These are phyloP conservation scores for Gadopsis bispinosus DNA, from an alignment of 2,797 vertebrate genomes.

Conservation along the genomic window DNA sequence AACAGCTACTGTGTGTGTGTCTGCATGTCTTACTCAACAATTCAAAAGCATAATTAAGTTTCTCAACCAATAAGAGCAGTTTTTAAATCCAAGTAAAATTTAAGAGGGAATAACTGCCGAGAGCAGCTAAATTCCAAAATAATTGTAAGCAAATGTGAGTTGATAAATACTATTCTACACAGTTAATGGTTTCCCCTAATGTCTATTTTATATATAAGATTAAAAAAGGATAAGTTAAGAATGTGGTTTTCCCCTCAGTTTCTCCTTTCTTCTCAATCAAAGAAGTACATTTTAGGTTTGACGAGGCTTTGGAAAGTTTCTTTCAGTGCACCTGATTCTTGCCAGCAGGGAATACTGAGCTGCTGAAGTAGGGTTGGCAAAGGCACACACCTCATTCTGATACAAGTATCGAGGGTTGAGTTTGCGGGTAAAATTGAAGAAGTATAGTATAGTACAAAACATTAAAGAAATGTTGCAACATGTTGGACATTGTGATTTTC, in stretches of 20 bases:
- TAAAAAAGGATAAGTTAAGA: slow-evolving; percentile 32
- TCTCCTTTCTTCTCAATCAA: slow-evolving; percentile 34
- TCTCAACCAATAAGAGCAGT: slow-evolving; percentile 38
- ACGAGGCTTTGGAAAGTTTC: slow-evolving; percentile 48
- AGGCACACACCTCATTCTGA: slow-evolving; percentile 23
- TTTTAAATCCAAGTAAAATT: slow-evolving; percentile 47
- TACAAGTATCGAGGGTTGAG: slow-evolving; percentile 10
- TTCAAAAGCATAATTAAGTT: slow-evolving; percentile 37
- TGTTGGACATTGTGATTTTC: slow-evolving; percentile 13
- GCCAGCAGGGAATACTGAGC: slow-evolving; percentile 31
- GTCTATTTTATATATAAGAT: slow-evolving; percentile 40
- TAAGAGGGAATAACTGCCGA: slow-evolving; percentile 38
- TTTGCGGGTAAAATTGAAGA: background rate
- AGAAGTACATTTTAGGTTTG: slow-evolving; percentile 34
- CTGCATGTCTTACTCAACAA: slow-evolving; percentile 9
- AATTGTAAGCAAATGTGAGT: slow-evolving; percentile 65
- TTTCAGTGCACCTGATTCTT: slow-evolving; percentile 18
- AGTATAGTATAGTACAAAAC: background rate
- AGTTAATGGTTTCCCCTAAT: slow-evolving; percentile 46
- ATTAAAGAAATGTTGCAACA: background rate
- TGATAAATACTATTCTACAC: slow-evolving; percentile 39
- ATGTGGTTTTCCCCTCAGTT: slow-evolving; percentile 18
- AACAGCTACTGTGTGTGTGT: background rate
- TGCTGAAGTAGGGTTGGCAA: slow-evolving; percentile 23
- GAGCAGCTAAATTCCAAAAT: slow-evolving; percentile 47